Base-by-base conservation (phyloP, 2,113 vertebrate genomes). In the Petromus typicus region DNA sequence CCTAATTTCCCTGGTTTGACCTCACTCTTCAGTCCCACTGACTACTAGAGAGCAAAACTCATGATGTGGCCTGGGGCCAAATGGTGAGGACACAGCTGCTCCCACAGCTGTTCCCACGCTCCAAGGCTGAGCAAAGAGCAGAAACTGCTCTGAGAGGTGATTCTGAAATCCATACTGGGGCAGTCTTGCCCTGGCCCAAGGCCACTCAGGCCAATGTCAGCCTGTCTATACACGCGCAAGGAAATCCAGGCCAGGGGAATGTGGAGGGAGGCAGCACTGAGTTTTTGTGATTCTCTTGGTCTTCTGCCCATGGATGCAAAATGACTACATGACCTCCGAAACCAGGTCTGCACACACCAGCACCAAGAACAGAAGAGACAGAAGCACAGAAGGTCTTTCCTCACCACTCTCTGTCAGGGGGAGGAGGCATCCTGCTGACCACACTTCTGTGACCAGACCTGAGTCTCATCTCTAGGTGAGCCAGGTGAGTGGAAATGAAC, bases 221-320 rank as follows among this genome's bases (percentile, higher is more conserved):
- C 40, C 51, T 18, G 32, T 10, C 23, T 11, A 18, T 1, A 10
- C 32, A 23, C 27, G 81, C 14, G 2, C 10, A 7, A 91, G 63
- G 6, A 20, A 95, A n/a, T 67, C 61, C 16, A 12, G 56, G 12
- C 25, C 78, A 56, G 64, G 48, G 20, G 63, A 61, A 34, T 0
- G 0, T 1, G 10, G 37, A 40, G 16, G 37, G 11, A 8, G 57
- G 61, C 34, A 25, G 30, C 2, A 37, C 23, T 4, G 4, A 2
- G 12, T 12, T 59, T 63, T 8, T 4, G 2, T 0, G 0, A 80
- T 20, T 40, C 57, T 45, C 84, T 57, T 61, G 63, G 67, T 71
- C 61, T 9, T 18, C 32, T 0, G 2, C 59, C 18, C 2, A 0
- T 5, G 63, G 40, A 0, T 48, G 1, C 8, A 51, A 30, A 90